Evolutionary conservation across 2,888 invertebrate genomes (phyloP), one percentile per base, ranked within the genome.

Genomic region (Argyresthia albistria): DNA sequence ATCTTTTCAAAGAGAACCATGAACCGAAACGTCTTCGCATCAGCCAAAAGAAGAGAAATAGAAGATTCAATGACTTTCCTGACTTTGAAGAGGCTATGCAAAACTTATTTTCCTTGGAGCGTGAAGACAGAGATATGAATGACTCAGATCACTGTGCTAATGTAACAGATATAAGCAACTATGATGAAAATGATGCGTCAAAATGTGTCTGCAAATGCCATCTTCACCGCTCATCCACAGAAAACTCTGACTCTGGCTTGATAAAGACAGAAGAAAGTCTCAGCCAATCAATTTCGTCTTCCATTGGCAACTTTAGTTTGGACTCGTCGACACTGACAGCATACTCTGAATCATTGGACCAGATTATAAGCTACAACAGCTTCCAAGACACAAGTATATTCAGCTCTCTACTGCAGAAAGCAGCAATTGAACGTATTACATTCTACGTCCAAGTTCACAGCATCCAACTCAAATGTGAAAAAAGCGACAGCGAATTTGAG

Each of bases 391-490:
- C 73, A 0, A 80, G 72, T 16, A 58, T 87, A 0, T 76, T 72
- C 49, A 68, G 57, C 42, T 69, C 70, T 0, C 35, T 86, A 1
- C 67, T 82, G 0, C 80, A 84, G 52, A 81, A 80, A 55, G 65
- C 84, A 8, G 78, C 87, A 0, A 76, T 84, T 1, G 86, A 87
- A 58, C 69, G 87, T 0, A 79, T 87, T 9, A 82, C 76, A 0
- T 87, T 87, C 63, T 87, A 87, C 9, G 72, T 87, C 0, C 80
- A 82, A 73, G 87, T 79, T 0, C 87, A 87, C 52, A 80, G 80
- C 47, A 76, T 87, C 8, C 76, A 87, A 55, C 54, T 87, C 0
- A 74, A 66, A 35, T 73, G 71, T 43, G 76, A 76, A 6, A n/a
- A 54, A 0, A 35, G 56, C 0, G 67, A 73, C 0, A 51, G 60